Evolutionary conservation across 64 coral and sea anemone genomes (phyloP).

Genomic region (Porites australiensis): DNA sequence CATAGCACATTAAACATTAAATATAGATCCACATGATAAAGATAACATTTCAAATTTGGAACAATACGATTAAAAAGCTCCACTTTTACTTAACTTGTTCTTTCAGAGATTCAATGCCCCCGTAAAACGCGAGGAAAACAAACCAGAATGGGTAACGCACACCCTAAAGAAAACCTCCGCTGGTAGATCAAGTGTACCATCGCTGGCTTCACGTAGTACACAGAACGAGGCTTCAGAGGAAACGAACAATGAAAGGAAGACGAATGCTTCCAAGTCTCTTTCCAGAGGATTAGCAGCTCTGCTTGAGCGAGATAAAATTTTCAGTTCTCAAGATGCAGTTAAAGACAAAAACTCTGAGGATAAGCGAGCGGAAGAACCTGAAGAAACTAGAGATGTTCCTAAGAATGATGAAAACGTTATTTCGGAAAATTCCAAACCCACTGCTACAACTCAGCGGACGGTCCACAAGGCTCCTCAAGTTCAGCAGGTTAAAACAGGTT

Average conservation of each 20-base stretch:
- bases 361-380: not conserved
- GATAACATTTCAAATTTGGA: too few species aligned
- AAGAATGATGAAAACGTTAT: not conserved
- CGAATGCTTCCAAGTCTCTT: slow-evolving; percentile 25
- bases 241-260: not conserved
- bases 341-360: not conserved
- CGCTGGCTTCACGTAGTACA: not conserved
- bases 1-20: too few species aligned
- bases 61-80: too few species aligned
- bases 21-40: too few species aligned
- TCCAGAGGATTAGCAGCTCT: slow-evolving; percentile 55
- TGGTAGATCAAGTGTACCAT: not conserved
- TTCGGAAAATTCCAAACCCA: not conserved
- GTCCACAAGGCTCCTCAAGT: slow-evolving; percentile 24
- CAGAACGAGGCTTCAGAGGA: not conserved
- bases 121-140: not conserved
- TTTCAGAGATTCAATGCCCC: slow-evolving; percentile 11
- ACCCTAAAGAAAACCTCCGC: slow-evolving; percentile 1
- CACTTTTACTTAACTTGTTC: not conserved
- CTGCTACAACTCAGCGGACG: not conserved
- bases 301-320: slow-evolving; percentile 28
- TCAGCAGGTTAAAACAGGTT: slow-evolving; percentile 18
- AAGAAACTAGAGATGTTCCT: not conserved
- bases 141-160: slow-evolving; percentile 20
- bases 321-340: not conserved